phyloP scores from a whole-genome alignment of 2,113 vertebrate genomes.

The Myiagra hebetior region DNA sequence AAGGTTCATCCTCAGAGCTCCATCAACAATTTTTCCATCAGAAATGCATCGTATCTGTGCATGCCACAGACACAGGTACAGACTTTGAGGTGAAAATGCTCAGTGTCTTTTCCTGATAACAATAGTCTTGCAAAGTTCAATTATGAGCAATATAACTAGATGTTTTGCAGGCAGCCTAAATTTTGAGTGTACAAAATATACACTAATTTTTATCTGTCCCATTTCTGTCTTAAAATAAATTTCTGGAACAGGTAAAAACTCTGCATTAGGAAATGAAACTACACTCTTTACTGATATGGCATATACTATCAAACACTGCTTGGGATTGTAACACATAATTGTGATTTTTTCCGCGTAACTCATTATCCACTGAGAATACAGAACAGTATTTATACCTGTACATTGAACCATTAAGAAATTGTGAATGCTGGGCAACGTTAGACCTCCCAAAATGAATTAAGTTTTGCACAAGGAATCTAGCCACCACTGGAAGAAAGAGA shows the following conservation, averaged over 20 bases:
- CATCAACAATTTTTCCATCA: background rate
- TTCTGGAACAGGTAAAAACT: background rate
- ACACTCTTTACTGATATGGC: accelerated
- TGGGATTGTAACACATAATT: background rate
- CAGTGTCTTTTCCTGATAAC: background rate
- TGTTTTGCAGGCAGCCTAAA: background rate
- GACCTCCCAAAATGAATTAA: background rate
- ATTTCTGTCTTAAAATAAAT: background rate
- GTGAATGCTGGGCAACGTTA: background rate
- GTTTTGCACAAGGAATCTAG: background rate
- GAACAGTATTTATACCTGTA: background rate
- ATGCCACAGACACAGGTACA: background rate
- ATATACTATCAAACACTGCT: background rate
- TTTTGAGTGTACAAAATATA: background rate
- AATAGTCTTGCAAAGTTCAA: background rate
- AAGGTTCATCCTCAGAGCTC: background rate
- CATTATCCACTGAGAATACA: background rate
- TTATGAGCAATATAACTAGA: background rate
- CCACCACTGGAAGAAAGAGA: background rate
- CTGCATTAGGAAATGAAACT: background rate
- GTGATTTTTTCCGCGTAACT: background rate
- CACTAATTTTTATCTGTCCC: background rate
- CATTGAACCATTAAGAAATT: background rate
- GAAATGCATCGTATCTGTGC: background rate
- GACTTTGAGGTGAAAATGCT: background rate